phyloP scores from a whole-genome alignment of 1,140 invertebrate genomes.

The Pseudachorutes palmiensis region DNA sequence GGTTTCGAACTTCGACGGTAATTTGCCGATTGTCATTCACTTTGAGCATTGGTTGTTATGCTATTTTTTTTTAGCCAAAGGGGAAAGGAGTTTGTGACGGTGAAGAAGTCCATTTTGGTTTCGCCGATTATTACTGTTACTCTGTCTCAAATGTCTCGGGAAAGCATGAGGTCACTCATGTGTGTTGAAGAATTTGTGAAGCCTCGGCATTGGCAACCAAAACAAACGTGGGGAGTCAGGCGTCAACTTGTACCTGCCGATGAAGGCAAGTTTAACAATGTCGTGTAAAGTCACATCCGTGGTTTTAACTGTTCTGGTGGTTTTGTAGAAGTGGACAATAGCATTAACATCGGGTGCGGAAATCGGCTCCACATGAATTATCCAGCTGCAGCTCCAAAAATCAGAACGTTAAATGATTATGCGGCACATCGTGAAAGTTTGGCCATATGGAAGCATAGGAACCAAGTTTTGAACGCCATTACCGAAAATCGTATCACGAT shows the following conservation, averaged over 20 bases:
- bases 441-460: neutral
- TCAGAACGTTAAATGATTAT: neutral
- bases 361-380: conserved; percentile 4
- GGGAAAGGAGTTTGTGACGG: neutral
- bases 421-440: neutral
- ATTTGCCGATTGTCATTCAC: too few relatives aligned
- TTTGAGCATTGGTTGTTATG: too few relatives aligned
- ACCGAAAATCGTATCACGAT: neutral
- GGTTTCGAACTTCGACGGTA: too few relatives aligned
- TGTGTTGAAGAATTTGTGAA: too few relatives aligned
- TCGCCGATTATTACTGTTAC: too few relatives aligned
- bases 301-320: too few relatives aligned
- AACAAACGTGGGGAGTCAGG: too few relatives aligned
- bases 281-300: neutral
- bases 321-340: neutral
- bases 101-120: neutral
- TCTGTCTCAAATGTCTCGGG: neutral
- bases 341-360: neutral
- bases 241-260: too few relatives aligned
- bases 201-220: too few relatives aligned
- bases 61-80: neutral
- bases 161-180: too few relatives aligned
- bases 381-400: neutral
- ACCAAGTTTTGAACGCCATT: neutral
- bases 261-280: neutral